Percentiles rank a stretch among this genome's conserved stretches.
phyloP scores from a whole-genome alignment of 2,797 vertebrate species.

The Pangasius sanitwongsei region DNA sequence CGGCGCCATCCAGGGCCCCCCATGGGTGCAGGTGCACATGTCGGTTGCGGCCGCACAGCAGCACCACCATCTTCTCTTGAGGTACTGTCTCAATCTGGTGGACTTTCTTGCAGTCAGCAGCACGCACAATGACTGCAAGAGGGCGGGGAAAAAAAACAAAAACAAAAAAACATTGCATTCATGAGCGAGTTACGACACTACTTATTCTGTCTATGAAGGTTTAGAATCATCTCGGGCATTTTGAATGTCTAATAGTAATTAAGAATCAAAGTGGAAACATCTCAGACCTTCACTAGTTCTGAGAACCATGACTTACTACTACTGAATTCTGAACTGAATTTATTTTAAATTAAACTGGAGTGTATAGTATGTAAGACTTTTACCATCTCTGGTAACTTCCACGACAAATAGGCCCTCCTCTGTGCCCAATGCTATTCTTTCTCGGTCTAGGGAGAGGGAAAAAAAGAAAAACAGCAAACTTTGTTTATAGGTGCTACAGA shows the following conservation, averaged over 20 bases:
- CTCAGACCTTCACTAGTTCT: background rate
- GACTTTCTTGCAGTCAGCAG: constrained; percentile 93
- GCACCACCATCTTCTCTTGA: constrained; percentile 84
- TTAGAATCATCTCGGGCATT: background rate
- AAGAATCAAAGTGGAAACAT: background rate
- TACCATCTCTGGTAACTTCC: constrained; percentile 93
- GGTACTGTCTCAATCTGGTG: constrained; percentile 90
- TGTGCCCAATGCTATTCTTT: constrained; percentile 89
- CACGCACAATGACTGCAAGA: constrained; percentile 89
- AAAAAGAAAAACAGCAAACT: background rate
- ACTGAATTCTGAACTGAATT: background rate
- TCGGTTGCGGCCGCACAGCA: constrained; percentile 90
- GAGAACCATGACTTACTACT: background rate
- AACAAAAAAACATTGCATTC: background rate
- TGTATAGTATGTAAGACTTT: constrained; percentile 53
- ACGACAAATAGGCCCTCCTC: constrained; percentile 95
- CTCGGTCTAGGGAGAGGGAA: constrained; percentile 79
- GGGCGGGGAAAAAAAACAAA: background rate
- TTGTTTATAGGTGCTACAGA: background rate
- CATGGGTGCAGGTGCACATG: constrained; percentile 90
- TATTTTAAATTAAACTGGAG: background rate
- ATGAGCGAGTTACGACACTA: background rate
- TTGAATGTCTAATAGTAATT: background rate
- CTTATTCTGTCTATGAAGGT: background rate
- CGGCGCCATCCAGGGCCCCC: constrained; percentile 87